Conservation (phyloP, 2,113 vertebrate genomes). For the Cyanoliseus patagonus region DNA sequence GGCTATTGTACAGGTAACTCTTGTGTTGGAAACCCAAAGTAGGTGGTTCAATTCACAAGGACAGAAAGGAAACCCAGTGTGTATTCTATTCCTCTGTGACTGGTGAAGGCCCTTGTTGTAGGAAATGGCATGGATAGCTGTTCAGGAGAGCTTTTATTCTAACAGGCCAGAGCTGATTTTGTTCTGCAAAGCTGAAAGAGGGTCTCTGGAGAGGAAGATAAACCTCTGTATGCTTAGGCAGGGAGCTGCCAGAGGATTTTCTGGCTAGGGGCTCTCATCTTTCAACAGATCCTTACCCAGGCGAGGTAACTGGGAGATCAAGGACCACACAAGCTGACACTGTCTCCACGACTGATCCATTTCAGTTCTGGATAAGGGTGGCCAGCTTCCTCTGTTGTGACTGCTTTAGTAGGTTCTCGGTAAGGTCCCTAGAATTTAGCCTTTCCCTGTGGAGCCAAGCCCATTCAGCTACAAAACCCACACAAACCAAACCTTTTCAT, state of each 20-base stretch:
- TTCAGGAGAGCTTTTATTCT: neutral
- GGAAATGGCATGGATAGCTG: neutral
- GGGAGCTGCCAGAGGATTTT: conserved; percentile 18
- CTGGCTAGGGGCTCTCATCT: neutral
- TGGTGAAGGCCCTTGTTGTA: neutral
- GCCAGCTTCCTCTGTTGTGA: neutral
- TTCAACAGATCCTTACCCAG: neutral
- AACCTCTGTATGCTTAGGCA: neutral
- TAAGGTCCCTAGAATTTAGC: neutral
- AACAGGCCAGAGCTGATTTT: neutral
- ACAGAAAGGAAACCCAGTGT: neutral
- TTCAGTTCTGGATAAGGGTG: neutral
- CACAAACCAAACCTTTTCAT: neutral
- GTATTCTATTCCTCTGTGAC: neutral
- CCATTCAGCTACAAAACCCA: neutral
- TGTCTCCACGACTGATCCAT: rapidly evolving
- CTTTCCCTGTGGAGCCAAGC: neutral
- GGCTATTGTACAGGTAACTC: neutral
- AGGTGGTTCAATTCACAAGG: neutral
- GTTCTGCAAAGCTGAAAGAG: neutral
- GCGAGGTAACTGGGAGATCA: neutral
- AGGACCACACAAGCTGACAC: neutral
- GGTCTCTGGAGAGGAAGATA: neutral
- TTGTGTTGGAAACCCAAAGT: neutral
- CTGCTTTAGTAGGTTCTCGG: neutral